phyloP scores from a whole-genome alignment of 2,113 vertebrate species.

The Girardinichthys multiradiatus region DNA sequence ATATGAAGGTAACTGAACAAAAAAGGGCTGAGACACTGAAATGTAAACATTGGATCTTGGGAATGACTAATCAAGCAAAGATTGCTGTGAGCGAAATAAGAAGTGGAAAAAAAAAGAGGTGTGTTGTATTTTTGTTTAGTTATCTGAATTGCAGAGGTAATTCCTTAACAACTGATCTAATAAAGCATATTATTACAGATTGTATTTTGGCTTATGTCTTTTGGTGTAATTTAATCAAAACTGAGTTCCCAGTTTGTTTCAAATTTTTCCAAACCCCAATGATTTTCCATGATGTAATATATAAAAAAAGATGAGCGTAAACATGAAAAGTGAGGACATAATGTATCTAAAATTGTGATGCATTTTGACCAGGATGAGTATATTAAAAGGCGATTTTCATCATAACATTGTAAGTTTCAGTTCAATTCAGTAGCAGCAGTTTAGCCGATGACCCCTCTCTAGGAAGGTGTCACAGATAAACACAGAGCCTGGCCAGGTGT shows the following conservation, averaged over 20 bases:
- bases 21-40: not conserved
- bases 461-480: too few relatives aligned
- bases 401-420: too few relatives aligned
- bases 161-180: constrained; percentile 15
- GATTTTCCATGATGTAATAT: not conserved
- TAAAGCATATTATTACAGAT: constrained; percentile 22
- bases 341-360: too few relatives aligned
- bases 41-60: not conserved
- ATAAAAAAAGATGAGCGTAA: too few relatives aligned
- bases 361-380: too few relatives aligned
- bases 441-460: too few relatives aligned
- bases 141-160: not conserved
- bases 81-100: not conserved
- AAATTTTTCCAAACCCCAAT: not conserved
- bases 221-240: not conserved
- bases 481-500: too few relatives aligned
- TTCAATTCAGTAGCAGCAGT: too few relatives aligned
- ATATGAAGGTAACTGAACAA: not conserved
- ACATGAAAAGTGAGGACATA: too few relatives aligned
- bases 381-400: too few relatives aligned
- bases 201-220: not conserved
- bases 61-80: not conserved
- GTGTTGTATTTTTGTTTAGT: too few relatives aligned
- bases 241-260: too few relatives aligned
- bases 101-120: not conserved